Conservation (phyloP, 2,888 invertebrate genomes). For the Platynereis dumerilii region DNA sequence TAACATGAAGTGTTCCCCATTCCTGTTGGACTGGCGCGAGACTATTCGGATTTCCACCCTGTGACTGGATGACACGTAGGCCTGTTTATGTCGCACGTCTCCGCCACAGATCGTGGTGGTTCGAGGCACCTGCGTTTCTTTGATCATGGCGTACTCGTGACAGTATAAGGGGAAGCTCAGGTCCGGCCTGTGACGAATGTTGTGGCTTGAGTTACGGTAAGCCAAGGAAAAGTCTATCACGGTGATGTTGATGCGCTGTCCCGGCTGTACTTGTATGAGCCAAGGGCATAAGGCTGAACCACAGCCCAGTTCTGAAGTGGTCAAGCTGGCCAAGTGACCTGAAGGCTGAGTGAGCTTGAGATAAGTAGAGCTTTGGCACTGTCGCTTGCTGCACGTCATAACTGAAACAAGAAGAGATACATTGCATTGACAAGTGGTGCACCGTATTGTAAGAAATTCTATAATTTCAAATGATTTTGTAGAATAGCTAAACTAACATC, state of each 20-base stretch:
- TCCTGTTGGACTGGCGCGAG: constrained; percentile 10
- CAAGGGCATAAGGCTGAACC: constrained; percentile 23
- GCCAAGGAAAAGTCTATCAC: constrained; percentile 18
- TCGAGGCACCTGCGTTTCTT: constrained; percentile 21
- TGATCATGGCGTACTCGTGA: constrained; percentile 22
- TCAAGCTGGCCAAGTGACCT: constrained; percentile 18
- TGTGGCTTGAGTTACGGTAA: constrained; percentile 6
- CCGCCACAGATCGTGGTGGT: constrained; percentile 22
- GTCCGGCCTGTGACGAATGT: neutral
- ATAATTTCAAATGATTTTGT: too few species aligned
- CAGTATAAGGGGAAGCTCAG: constrained; percentile 21
- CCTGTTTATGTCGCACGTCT: constrained; percentile 11
- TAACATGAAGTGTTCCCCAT: constrained; percentile 15
- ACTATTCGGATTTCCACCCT: constrained; percentile 16
- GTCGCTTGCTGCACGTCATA: constrained; percentile 8
- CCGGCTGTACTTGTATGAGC: constrained; percentile 16
- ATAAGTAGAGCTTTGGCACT: constrained; percentile 16
- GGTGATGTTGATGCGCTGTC: constrained; percentile 21
- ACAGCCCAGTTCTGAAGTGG: constrained; percentile 19
- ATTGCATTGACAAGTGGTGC: too few species aligned
- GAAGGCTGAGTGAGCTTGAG: constrained; percentile 13
- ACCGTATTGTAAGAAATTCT: too few species aligned
- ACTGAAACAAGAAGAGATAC: constrained; percentile 6
- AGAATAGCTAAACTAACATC: too few species aligned
- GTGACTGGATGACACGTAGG: constrained; percentile 16